Evolutionary conservation across 2,113 vertebrate species (phyloP), one percentile per base, ranked within the genome.

Genomic region (Chascanopsetta lugubris): DNA sequence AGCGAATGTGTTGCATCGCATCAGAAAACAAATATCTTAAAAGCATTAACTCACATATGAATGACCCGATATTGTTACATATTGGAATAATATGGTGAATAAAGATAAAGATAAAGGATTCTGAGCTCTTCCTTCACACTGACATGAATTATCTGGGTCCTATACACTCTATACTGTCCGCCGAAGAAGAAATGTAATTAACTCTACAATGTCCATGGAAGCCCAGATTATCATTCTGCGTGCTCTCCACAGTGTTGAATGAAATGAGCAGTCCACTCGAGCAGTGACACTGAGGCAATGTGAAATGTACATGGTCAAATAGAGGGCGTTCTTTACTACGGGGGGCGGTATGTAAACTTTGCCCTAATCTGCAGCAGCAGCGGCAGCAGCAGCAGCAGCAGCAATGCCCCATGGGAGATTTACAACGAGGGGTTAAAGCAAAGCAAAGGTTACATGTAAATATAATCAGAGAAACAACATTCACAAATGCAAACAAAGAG

Each of bases 401-500:
- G 11, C 57, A 58, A 62, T 46, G 65, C n/a, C 64, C 64, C 51
- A 22, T 51, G 71, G 72, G 72, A 75, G 26, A 22, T 62, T 26
- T 22, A 30, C 46, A 58, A 58, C 62, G 64, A 63, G 38, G 64
- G 60, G 47, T 32, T 69, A 38, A 76, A 69, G 51, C 50, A 18
- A 75, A 69, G 60, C 48, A 77, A 77, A 80, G 72, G 69, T 73
- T 64, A 62, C 21, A 50, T 43, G 12, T 43, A 49, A 67, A 62
- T 43, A 54, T 69, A 79, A 70, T 51, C 58, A 36, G 57, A 42
- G n/a, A 80, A 77, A 63, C 46, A 40, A 61, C 61, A 40, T 50
- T 43, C 62, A 64, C 58, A 73, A 48, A 26, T 2, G 38, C 67
- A 80, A 81, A 82, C 66, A 77, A 80, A n/a, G n/a, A n/a, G n/a